Evolutionary conservation across 2,888 invertebrate genomes (phyloP), one percentile per base, ranked within the genome.

Genomic region (Agrotis segetum): DNA sequence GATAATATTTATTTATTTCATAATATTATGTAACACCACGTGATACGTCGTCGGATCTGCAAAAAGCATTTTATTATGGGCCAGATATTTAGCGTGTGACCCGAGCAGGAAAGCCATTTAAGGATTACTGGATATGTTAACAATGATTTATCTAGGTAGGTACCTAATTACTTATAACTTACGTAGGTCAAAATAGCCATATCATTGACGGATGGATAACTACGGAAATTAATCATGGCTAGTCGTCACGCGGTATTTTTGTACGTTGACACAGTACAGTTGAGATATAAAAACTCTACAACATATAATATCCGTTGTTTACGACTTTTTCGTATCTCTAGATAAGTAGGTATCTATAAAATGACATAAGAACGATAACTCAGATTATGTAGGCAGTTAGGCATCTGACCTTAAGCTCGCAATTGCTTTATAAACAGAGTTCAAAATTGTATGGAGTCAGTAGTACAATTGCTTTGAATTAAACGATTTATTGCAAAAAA

Each of bases 1-100:
- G 40, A 40, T 40, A 40, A 40, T 11, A 40, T 40, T 40, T 40
- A 40, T 40, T 40, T 40, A 40, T 40, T 66, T 47, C 55, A 55
- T 66, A 66, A 68, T 13, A 66, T 7, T 66, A 53, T 14, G 67
- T 53, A 46, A 67, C 24, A 64, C 46, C 17, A 19, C 29, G 46
- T 50, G 21, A 13, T 5, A 24, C 5, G 49, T 58, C 67, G n/a
- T n/a, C n/a, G n/a, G 49, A 56, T 7, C 24, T 49, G 17, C 19
- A 40, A 16, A 16, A 40, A 40, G 6, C 50, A 11, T 46, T 16
- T 46, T 14, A 5, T 24, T 17, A 7, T 19, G 11, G 17, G 14
- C 13, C 17, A 29, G 9, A 17, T 19, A 19, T 44, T 40, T 40
- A 40, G 40, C 0, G 11, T 40, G 40, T 2, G 9, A 40, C 40